Evolutionary conservation across 2,888 invertebrate genomes (phyloP), one percentile per base, ranked within the genome.

Genomic region (Agonopterix alstromeriana): DNA sequence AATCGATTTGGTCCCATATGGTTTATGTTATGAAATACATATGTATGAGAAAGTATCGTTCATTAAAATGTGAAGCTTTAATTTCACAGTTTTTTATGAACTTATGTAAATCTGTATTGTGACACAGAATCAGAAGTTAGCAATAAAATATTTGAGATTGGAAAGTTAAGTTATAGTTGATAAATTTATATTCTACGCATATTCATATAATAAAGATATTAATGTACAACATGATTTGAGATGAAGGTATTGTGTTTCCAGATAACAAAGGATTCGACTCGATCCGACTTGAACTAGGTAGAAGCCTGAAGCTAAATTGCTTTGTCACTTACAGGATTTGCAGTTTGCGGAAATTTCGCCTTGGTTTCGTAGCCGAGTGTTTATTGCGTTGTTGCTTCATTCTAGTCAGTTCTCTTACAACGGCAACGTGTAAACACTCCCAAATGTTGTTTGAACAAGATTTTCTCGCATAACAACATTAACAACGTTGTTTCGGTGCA

Each of bases 251-350:
- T 27, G 27, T 27, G 27, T 27, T 27, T 27, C 27, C 5, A 27
- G 27, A 27, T 27, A 27, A 27, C 27, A 27, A 27, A 27, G 27
- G 27, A 27, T 27, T 27, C 27, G 5, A 11, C 42, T 42, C 9
- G 12, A 12, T 10, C 8, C 27, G 5, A 27, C 27, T 27, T 27
- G 27, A 27, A 27, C 27, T 7, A 27, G 27, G 27, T 27, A 27
- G 27, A 27, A 27, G 5, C 27, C 27, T 76, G 77, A 73, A 78
- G 79, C 77, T 77, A 60, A 63, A 68, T 70, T 57, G 61, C 65
- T 60, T 62, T 64, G 60, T 67, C 63, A 61, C 67, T 65, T 66
- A 71, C 67, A 64, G 65, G 71, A 75, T 73, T 73, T 71, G 66
- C 60, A 56, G 57, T 58, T 65, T 57, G 54, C 53, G 51, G 50